Conservation (phyloP, 2,888 invertebrate genomes). For the Pristionchus japonicus region DNA sequence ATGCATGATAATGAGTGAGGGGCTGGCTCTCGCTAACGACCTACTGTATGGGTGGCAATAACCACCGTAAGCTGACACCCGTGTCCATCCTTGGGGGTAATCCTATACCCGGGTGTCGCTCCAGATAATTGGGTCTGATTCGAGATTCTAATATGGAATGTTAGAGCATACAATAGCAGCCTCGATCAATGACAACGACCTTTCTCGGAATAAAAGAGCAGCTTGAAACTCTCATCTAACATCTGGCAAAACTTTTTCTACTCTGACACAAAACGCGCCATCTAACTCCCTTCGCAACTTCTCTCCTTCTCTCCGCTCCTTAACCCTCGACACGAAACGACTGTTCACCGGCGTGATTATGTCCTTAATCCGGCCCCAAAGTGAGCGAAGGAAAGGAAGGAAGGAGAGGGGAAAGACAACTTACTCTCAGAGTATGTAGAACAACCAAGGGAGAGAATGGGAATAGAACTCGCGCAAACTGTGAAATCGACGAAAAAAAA, state of each 20-base stretch:
- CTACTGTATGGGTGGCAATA: conserved; percentile 9
- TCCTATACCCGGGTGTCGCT: neutral
- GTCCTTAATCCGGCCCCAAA: conserved; percentile 29
- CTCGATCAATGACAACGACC: neutral
- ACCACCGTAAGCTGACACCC: conserved; percentile 8
- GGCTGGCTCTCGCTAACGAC: neutral
- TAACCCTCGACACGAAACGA: conserved; percentile 4
- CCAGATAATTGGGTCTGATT: neutral
- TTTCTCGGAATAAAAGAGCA: neutral
- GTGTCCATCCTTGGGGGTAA: neutral
- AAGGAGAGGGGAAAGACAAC: conserved; percentile 23
- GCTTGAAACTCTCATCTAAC: neutral
- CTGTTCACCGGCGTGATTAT: conserved; percentile 14
- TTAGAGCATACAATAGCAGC: too few relatives aligned
- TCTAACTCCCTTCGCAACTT: neutral
- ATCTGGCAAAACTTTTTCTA: neutral
- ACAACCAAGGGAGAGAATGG: neutral
- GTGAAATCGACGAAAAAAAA: neutral
- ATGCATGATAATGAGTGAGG: neutral
- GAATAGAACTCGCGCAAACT: neutral
- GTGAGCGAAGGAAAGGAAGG: conserved; percentile 39
- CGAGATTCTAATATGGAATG: too few relatives aligned
- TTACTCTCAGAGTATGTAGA: neutral
- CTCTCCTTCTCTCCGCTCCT: neutral
- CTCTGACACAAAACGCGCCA: neutral